Percentiles rank a stretch among this genome's conserved stretches.
These are phyloP conservation scores for Serrognathus titanus DNA, from an alignment of 2,888 invertebrate genomes.

Conservation along the genomic window DNA sequence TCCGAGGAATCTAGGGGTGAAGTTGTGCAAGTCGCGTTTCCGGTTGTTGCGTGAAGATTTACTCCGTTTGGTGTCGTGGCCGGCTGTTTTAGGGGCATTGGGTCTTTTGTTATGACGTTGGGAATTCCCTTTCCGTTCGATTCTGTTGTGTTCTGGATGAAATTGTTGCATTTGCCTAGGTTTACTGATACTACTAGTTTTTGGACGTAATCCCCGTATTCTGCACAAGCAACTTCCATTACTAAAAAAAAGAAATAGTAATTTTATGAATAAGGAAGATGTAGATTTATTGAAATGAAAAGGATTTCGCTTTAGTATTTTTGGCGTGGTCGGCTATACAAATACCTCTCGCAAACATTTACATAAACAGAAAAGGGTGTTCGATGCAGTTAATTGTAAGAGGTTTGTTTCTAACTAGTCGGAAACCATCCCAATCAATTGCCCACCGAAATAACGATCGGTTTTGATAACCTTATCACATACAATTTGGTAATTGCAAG, in stretches of 20 bases:
- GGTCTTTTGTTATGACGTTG: slow-evolving; percentile 57
- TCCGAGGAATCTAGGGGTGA: slow-evolving; percentile 48
- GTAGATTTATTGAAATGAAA: too few relatives aligned
- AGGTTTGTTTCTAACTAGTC: too few relatives aligned
- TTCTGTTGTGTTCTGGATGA: slow-evolving; percentile 33
- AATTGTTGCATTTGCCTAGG: slow-evolving; percentile 70
- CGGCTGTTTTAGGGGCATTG: slow-evolving; percentile 29
- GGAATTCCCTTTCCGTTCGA: slow-evolving; percentile 53
- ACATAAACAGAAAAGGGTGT: too few relatives aligned
- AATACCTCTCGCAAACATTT: too few relatives aligned
- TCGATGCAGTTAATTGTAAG: too few relatives aligned
- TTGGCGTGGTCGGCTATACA: too few relatives aligned
- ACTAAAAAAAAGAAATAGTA: slow-evolving; percentile 54
- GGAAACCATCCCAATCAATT: too few relatives aligned
- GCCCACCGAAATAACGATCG: too few relatives aligned
- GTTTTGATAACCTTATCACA: too few relatives aligned
- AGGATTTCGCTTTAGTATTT: too few relatives aligned
- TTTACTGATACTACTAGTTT: slow-evolving; percentile 81
- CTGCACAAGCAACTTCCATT: slow-evolving; percentile 94
- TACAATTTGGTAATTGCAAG: too few relatives aligned
- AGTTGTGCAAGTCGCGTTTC: slow-evolving; percentile 52
- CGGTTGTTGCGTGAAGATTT: slow-evolving; percentile 44
- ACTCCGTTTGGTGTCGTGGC: slow-evolving; percentile 46
- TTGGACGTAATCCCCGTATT: slow-evolving; percentile 87
- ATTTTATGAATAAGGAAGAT: too few relatives aligned